Conservation (phyloP, 2,797 vertebrate species). For the Pangasius mekongensis region DNA sequence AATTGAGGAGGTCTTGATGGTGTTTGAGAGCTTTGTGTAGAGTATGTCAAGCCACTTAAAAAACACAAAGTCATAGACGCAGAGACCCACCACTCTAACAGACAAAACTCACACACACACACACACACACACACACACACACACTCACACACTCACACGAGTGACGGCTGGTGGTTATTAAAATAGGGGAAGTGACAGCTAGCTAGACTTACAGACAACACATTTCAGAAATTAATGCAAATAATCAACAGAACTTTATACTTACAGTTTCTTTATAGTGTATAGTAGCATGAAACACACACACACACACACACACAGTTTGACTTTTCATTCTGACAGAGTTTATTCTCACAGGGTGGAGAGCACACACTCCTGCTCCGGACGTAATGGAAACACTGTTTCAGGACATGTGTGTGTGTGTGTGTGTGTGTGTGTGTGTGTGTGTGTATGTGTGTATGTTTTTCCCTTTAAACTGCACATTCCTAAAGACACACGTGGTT, state of each 20-base stretch:
- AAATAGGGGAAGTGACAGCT: too few relatives aligned
- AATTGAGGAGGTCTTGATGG: background rate
- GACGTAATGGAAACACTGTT: constrained; percentile 37
- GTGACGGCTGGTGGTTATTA: too few relatives aligned
- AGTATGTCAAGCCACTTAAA: background rate
- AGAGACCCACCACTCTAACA: background rate
- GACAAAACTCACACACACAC: background rate
- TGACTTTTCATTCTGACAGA: background rate
- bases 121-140: background rate
- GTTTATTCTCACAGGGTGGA: constrained; percentile 1
- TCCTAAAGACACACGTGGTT: constrained; percentile 46
- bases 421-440: constrained; percentile 19
- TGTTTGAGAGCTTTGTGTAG: background rate
- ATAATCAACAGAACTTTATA: too few relatives aligned
- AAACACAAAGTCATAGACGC: background rate
- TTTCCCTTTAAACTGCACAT: constrained; percentile 53
- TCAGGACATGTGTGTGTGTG: background rate
- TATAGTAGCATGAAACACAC: background rate
- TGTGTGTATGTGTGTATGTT: constrained; percentile 14
- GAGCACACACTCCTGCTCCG: background rate
- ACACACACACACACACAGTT: constrained; percentile 11
- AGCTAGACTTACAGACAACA: too few relatives aligned
- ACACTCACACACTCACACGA: background rate
- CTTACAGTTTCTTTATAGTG: too few relatives aligned
- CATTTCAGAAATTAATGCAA: too few relatives aligned